Percentiles rank a stretch among this genome's conserved stretches.
Evolutionary conservation across 2,888 invertebrate genomes (phyloP).

Genomic region (Stramonita haemastoma): DNA sequence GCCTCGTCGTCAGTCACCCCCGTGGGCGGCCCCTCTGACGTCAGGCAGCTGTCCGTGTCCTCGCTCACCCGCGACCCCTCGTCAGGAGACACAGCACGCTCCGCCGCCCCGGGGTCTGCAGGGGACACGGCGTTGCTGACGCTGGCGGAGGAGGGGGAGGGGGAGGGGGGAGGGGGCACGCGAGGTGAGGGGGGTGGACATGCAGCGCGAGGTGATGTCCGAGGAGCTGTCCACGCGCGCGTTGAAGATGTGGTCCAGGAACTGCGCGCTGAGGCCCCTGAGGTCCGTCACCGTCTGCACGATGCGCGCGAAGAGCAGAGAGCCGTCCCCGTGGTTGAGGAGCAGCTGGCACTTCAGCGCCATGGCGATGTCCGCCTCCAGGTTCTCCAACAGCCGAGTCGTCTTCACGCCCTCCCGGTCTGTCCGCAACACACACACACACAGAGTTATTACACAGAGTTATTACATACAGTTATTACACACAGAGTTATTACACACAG

Average conservation of each 20-base stretch:
- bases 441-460: too few relatives aligned
- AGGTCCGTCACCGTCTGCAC: conserved; percentile 65
- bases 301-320: conserved; percentile 59
- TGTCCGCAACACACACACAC: conserved; percentile 35
- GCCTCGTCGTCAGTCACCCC: neutral
- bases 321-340: conserved; percentile 68
- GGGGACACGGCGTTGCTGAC: conserved; percentile 34
- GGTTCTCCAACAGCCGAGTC: conserved; percentile 59
- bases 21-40: neutral
- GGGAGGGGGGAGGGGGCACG: conserved; percentile 24
- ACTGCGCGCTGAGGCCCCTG: conserved; percentile 61
- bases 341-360: conserved; percentile 71
- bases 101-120: conserved; percentile 8
- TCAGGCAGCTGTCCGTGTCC: neutral
- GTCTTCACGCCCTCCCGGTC: conserved; percentile 61
- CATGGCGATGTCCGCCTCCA: conserved; percentile 68
- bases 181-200: neutral
- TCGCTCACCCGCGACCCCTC: neutral
- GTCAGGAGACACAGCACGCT: neutral
- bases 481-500: neutral
- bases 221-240: conserved; percentile 59
- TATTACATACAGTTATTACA: too few relatives aligned
- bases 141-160: conserved; percentile 30
- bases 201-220: neutral
- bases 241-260: conserved; percentile 64